Base-by-base conservation (phyloP, 2,888 invertebrate species). In the Vannuccia rotundouncinata region DNA sequence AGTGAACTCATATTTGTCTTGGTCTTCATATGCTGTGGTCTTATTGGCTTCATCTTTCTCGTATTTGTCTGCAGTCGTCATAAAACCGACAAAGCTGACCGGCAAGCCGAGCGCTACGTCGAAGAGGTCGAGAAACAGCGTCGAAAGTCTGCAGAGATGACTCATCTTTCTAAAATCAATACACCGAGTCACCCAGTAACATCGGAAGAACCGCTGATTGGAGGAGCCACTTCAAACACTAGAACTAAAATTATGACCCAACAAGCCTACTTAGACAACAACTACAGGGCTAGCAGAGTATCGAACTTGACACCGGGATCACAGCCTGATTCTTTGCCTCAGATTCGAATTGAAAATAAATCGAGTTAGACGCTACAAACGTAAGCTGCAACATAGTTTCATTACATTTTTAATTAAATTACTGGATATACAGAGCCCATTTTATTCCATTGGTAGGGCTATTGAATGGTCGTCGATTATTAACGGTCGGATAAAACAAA, bases 1-100 rank as follows among this genome's bases (percentile, higher is more conserved):
- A 22, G 10, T 5, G 74, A 73, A 28, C 74, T 73, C 74, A 28
- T 28, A 5, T 73, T 73, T 22, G 27, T 73, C 74, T 28, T 73
- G 27, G 74, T 73, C 74, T 73, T 73, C 74, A 73, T 73, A 5
- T 73, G 74, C 29, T 73, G 74, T 22, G 74, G 74, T n/a, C 74
- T 73, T n/a, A 22, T 73, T 5, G 74, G 74, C 74, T 73, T 73
- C 74, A 73, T 73, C 74, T 27, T 73, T 22, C 74, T 73, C 74
- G 74, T 73, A 13, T 27, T 73, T 5, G 22, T 73, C 22, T 73
- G 74, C 29, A 22, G 27, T n/a, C 74, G 74, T 13, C 74, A 73
- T 22, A 73, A 73, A 22, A 73, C 74, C 29, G n/a, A n/a, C 22
- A 73, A 73, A 22, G 27, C 22, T 5, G 74, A 73, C 22, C 22